A percentile compares a stretch with the other conserved stretches of the same genome.
These are phyloP conservation scores for Tupaia chinensis DNA, from an alignment of 2,113 vertebrate species.

Conservation along the genomic window DNA sequence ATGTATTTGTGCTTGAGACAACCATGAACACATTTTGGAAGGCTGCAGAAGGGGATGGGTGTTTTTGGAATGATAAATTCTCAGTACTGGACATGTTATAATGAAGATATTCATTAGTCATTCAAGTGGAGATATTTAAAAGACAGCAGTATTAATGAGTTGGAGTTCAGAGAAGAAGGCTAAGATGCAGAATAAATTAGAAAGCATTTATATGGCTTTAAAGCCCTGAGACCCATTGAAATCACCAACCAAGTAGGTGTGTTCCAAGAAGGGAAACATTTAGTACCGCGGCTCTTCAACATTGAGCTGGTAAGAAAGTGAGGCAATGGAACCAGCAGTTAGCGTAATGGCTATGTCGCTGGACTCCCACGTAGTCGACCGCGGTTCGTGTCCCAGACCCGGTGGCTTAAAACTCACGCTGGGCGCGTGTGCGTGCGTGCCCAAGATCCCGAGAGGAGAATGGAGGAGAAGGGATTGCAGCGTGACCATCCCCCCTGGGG, in stretches of 20 bases:
- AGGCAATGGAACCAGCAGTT: too few species aligned
- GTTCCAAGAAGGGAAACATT: not conserved
- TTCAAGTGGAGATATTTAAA: not conserved
- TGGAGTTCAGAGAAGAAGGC: not conserved
- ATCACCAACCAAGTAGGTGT: not conserved
- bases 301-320: not conserved
- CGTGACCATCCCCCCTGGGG: too few species aligned
- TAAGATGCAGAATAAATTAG: not conserved
- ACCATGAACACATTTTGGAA: not conserved
- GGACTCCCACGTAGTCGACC: too few species aligned
- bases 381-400: too few species aligned
- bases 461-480: too few species aligned
- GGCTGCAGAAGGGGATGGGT: not conserved
- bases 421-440: too few species aligned
- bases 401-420: too few species aligned
- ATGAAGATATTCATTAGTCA: not conserved
- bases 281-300: fast-evolving
- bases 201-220: not conserved
- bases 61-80: not conserved
- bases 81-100: not conserved
- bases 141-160: not conserved
- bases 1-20: not conserved
- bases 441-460: too few species aligned
- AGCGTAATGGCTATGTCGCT: too few species aligned
- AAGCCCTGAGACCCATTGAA: not conserved